Evolutionary conservation across 2,888 invertebrate genomes (phyloP).

Genomic region (Arrhopalites spinosus): DNA sequence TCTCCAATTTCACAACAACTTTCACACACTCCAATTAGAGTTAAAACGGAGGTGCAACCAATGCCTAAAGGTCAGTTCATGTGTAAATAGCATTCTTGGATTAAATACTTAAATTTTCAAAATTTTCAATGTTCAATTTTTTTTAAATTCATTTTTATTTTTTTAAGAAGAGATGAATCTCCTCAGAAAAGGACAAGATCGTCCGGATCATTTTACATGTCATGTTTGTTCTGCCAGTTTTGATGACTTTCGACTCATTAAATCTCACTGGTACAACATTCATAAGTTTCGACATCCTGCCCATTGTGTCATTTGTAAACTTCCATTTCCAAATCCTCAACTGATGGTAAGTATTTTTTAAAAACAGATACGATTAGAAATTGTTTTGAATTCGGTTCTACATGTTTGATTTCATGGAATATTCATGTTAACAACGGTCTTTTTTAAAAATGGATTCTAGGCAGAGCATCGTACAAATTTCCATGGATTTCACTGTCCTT

Average conservation of each 20-base stretch:
- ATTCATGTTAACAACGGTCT: too few relatives aligned
- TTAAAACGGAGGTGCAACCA: background rate
- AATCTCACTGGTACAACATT: conserved; percentile 13
- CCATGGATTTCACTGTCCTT: conserved; percentile 14
- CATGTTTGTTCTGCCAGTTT: conserved; percentile 9
- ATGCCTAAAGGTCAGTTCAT: too few relatives aligned
- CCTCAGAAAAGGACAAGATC: background rate
- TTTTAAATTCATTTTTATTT: too few relatives aligned
- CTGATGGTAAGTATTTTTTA: conserved; percentile 11
- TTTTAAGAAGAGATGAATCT: background rate
- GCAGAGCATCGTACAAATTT: background rate
- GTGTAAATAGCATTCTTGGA: too few relatives aligned
- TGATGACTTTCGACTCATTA: conserved; percentile 21
- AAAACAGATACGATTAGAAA: too few relatives aligned
- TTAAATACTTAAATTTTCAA: too few relatives aligned
- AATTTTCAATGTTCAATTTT: too few relatives aligned
- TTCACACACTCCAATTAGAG: background rate
- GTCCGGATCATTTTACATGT: background rate
- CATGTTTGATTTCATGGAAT: too few relatives aligned
- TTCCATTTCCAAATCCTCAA: conserved; percentile 8
- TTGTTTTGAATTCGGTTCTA: too few relatives aligned
- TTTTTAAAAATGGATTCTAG: too few relatives aligned
- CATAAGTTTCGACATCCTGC: conserved; percentile 1
- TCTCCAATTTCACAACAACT: background rate
- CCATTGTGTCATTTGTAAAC: conserved; percentile 20